phyloP scores from a whole-genome alignment of 2,113 vertebrate genomes.

The Formicarius rufipectus region DNA sequence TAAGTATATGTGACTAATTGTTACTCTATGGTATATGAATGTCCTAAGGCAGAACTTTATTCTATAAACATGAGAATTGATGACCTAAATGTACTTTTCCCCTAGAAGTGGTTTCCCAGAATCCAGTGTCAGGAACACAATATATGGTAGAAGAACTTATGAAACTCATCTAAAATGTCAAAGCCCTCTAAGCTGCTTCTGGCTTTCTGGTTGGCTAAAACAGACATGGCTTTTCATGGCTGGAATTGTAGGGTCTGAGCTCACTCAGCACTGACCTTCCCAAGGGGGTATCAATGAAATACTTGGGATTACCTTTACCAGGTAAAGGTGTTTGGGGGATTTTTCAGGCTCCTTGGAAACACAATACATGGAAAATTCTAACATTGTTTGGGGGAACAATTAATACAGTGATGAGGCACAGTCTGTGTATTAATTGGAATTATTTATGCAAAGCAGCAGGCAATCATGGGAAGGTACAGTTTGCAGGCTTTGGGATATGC shows the following conservation, averaged over 20 bases:
- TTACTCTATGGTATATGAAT: not conserved
- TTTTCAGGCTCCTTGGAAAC: not conserved
- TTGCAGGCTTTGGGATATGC: not conserved
- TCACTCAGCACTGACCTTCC: not conserved
- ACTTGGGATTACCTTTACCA: not conserved
- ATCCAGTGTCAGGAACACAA: not conserved
- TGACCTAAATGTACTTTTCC: not conserved
- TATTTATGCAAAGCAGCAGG: not conserved
- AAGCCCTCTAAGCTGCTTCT: not conserved
- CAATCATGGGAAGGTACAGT: not conserved
- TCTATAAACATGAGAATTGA: not conserved
- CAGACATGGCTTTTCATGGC: rapidly evolving
- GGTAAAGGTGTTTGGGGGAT: not conserved
- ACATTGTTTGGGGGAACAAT: rapidly evolving
- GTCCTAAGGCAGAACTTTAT: not conserved
- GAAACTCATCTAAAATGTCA: not conserved
- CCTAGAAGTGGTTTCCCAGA: not conserved
- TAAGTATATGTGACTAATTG: not conserved
- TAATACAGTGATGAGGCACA: not conserved
- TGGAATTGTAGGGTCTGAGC: not conserved
- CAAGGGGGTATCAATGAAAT: not conserved
- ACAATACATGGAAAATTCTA: not conserved
- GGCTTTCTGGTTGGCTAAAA: not conserved
- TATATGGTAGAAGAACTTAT: not conserved
- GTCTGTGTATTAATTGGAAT: not conserved